A percentile compares a stretch with the other conserved stretches of the same genome.
Evolutionary conservation across 2,888 invertebrate species (phyloP).

Genomic region (Hirtodrosophila histrioides): DNA sequence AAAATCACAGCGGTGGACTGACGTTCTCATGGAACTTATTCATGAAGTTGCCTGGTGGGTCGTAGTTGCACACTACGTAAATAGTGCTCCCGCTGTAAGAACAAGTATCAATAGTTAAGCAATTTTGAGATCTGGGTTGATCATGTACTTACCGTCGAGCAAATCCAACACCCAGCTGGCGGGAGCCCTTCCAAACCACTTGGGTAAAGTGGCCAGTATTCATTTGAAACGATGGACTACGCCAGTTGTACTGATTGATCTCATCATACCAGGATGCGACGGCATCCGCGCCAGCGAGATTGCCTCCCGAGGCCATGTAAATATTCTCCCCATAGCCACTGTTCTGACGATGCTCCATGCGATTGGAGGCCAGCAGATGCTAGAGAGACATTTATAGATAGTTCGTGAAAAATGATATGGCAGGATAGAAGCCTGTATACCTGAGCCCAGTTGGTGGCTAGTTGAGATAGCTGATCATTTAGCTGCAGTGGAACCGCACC

Average conservation of each 20-base stretch:
- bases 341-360: conserved; percentile 90
- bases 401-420: neutral
- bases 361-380: conserved; percentile 86
- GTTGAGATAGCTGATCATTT: conserved; percentile 87
- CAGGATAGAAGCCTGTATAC: conserved; percentile 39
- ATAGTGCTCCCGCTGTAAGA: conserved; percentile 49
- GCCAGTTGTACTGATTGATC: conserved; percentile 88
- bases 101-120: neutral
- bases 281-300: conserved; percentile 88
- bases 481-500: conserved; percentile 88
- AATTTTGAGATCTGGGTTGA: neutral
- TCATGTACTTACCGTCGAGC: conserved; percentile 84
- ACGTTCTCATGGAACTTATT: conserved; percentile 50
- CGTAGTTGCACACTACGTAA: conserved; percentile 65
- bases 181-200: conserved; percentile 91
- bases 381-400: neutral
- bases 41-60: conserved; percentile 62
- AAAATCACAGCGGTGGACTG: conserved; percentile 1
- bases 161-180: conserved; percentile 91
- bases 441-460: conserved; percentile 90
- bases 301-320: conserved; percentile 90
- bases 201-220: conserved; percentile 94
- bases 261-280: conserved; percentile 93
- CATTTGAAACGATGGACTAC: conserved; percentile 86
- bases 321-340: conserved; percentile 94